A percentile compares a stretch with the other conserved stretches of the same genome.
These are phyloP conservation scores for Poicephalus gulielmi DNA, from an alignment of 2,113 vertebrate genomes.

Conservation along the genomic window DNA sequence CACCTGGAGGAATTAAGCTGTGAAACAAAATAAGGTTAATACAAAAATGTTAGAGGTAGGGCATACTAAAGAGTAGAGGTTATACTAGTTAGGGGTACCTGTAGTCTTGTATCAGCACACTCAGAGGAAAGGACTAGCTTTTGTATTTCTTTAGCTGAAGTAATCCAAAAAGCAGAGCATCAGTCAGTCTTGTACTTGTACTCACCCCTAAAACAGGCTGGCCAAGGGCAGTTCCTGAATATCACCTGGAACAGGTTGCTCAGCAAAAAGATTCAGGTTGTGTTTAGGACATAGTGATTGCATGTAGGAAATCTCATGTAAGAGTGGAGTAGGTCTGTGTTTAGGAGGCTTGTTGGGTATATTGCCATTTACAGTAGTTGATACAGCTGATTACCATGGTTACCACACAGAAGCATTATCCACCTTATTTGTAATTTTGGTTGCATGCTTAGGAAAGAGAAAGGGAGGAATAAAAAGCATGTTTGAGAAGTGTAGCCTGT, in stretches of 20 bases:
- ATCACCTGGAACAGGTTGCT: background rate
- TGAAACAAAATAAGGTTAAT: constrained; percentile 15
- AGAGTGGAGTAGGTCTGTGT: background rate
- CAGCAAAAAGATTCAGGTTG: background rate
- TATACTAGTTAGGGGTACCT: background rate
- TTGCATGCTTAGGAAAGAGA: constrained; percentile 36
- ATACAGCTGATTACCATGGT: constrained; percentile 72
- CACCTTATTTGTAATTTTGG: constrained; percentile 68
- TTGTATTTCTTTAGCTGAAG: background rate
- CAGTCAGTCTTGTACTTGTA: background rate
- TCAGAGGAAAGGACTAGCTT: background rate
- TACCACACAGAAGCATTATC: constrained; percentile 60
- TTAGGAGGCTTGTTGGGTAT: constrained; percentile 12
- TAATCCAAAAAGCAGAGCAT: background rate
- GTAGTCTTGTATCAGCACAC: background rate
- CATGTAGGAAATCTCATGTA: background rate
- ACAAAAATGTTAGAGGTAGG: background rate
- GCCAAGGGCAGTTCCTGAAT: background rate
- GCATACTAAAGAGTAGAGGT: background rate
- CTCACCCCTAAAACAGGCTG: background rate
- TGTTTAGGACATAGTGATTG: background rate
- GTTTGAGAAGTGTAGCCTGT: constrained; percentile 51
- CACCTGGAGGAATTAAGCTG: background rate
- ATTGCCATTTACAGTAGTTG: constrained; percentile 53
- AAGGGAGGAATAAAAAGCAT: constrained; percentile 1